A percentile compares a stretch with the other conserved stretches of the same genome.
Conservation (phyloP, 2,797 vertebrate genomes). For the Rhinophrynus dorsalis region DNA sequence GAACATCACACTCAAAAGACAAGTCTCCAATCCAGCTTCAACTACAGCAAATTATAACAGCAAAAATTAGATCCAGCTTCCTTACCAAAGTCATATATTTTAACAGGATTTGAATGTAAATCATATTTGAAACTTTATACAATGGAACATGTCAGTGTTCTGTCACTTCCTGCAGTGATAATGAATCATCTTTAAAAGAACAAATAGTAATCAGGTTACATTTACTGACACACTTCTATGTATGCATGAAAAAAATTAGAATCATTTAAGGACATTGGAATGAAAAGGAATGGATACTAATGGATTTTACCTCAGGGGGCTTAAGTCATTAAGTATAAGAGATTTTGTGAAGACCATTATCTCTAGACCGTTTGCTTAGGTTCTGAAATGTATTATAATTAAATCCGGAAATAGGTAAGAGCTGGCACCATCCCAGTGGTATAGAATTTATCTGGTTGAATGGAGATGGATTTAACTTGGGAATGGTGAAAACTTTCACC, state of each 20-base stretch:
- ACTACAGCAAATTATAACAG: too few species aligned
- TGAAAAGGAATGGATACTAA: background rate
- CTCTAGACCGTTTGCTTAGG: background rate
- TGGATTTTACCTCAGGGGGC: background rate
- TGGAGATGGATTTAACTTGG: too few species aligned
- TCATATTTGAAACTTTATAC: background rate
- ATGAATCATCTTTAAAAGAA: background rate
- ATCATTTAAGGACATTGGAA: background rate
- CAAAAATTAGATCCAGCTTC: background rate
- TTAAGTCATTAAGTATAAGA: background rate
- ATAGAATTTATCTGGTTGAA: background rate
- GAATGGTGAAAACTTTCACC: too few species aligned
- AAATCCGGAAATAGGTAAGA: background rate
- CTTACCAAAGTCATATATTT: background rate
- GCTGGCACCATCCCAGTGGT: slow-evolving; percentile 4
- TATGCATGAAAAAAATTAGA: background rate
- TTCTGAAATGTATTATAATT: background rate
- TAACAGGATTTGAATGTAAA: background rate
- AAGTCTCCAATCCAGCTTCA: too few species aligned
- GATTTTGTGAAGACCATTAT: background rate
- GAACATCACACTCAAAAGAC: too few species aligned
- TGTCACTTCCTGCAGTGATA: background rate
- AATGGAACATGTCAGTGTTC: background rate
- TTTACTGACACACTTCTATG: background rate
- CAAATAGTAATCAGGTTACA: background rate